Percentiles rank a stretch among this genome's conserved stretches.
These are phyloP conservation scores for Amazona guildingii DNA, from an alignment of 2,113 vertebrate genomes.

Conservation along the genomic window DNA sequence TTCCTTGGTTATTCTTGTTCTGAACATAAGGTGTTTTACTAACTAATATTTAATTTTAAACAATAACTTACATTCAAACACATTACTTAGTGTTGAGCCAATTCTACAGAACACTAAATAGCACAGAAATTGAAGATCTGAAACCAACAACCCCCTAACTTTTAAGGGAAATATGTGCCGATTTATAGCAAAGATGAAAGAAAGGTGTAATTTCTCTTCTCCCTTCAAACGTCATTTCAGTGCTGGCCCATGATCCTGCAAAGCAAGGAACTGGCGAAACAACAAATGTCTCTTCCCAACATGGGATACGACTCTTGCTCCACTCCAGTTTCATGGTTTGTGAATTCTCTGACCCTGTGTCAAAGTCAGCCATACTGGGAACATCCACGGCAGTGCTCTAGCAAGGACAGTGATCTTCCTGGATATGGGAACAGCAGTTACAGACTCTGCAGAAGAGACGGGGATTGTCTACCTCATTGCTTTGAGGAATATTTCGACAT, in stretches of 20 bases:
- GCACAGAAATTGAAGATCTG: neutral
- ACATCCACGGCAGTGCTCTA: neutral
- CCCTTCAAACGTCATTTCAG: neutral
- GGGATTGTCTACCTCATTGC: neutral
- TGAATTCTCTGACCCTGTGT: neutral
- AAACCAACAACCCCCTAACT: rapidly evolving
- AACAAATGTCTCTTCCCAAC: neutral
- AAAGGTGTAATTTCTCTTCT: neutral
- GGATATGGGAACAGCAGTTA: neutral
- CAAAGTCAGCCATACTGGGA: neutral
- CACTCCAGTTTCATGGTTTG: neutral
- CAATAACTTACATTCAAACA: neutral
- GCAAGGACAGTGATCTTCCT: neutral
- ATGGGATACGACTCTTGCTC: neutral
- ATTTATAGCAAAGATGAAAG: neutral
- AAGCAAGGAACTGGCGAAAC: neutral
- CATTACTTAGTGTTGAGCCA: neutral
- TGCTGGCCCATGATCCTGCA: neutral
- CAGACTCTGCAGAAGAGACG: neutral
- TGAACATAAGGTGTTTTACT: neutral
- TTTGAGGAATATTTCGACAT: neutral
- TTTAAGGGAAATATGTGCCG: neutral
- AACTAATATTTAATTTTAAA: neutral
- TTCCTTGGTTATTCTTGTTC: neutral
- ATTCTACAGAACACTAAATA: neutral